Evolutionary conservation across 2,797 vertebrate genomes (phyloP).

Genomic region (Phrynocephalus forsythii): DNA sequence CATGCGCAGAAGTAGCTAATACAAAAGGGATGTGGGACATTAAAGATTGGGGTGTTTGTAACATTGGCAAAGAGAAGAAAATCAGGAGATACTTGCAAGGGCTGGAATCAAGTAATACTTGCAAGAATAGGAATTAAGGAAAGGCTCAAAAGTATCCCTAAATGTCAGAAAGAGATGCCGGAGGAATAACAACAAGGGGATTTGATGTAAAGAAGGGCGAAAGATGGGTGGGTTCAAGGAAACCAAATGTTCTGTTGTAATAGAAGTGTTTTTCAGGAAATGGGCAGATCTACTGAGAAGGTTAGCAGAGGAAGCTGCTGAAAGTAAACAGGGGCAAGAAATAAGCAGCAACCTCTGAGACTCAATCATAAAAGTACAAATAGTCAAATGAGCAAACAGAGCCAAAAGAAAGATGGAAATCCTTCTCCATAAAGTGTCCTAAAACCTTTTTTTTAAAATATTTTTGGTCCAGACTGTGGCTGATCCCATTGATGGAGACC

Average conservation of each 20-base stretch:
- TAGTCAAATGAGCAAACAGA: neutral
- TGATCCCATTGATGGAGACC: no score
- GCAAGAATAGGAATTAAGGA: neutral
- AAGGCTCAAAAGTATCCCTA: neutral
- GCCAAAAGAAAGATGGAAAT: neutral
- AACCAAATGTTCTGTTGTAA: neutral
- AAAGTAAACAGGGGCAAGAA: neutral
- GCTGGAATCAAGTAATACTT: no score
- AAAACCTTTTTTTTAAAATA: neutral
- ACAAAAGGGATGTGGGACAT: neutral
- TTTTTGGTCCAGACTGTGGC: no score
- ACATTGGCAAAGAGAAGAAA: neutral
- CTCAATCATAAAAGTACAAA: neutral
- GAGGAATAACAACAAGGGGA: neutral
- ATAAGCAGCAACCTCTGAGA: neutral
- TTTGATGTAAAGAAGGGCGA: neutral
- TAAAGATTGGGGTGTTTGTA: neutral
- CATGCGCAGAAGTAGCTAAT: neutral
- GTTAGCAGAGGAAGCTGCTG: neutral
- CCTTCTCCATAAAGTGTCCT: no score
- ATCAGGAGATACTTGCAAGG: neutral
- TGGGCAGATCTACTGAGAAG: constrained; percentile 1
- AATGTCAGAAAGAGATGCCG: neutral
- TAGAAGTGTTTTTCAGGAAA: constrained; percentile 12
- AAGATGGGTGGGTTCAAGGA: neutral